These are phyloP conservation scores for Anguilla anguilla DNA, from an alignment of 2,797 vertebrate genomes.

Conservation along the genomic window DNA sequence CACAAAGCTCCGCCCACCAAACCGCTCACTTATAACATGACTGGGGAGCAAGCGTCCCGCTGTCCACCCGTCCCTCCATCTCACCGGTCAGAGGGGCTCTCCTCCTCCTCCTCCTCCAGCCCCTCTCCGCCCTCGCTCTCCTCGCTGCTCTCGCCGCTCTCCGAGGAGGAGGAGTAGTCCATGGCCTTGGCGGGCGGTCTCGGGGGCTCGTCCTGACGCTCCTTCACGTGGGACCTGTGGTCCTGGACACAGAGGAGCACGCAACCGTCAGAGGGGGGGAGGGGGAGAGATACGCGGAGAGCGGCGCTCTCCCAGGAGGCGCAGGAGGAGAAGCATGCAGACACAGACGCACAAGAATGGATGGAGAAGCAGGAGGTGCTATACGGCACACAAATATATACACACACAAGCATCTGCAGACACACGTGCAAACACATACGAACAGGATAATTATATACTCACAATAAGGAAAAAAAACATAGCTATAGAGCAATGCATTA, in stretches of 20 bases:
- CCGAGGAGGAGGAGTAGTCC: slow-evolving; percentile 91
- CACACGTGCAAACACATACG: not conserved
- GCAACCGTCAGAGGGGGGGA: not conserved
- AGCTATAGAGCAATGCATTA: no score
- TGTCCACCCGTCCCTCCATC: slow-evolving; percentile 36
- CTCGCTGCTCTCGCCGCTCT: slow-evolving; percentile 90
- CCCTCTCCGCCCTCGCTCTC: slow-evolving; percentile 87
- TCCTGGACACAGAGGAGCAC: slow-evolving; percentile 66
- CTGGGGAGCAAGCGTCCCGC: not conserved
- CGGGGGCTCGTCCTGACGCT: slow-evolving; percentile 84
- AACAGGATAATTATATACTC: no score
- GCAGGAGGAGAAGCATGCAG: not conserved
- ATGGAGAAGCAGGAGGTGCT: not conserved
- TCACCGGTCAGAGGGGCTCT: slow-evolving; percentile 82
- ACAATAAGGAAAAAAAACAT: no score
- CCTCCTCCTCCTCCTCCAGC: slow-evolving; percentile 72
- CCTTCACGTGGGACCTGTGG: slow-evolving; percentile 82
- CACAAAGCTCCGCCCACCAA: not conserved
- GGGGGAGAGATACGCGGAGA: not conserved
- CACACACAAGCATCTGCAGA: not conserved
- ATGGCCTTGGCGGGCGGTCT: slow-evolving; percentile 89
- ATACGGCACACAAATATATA: slow-evolving; percentile 18
- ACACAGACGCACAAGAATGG: not conserved
- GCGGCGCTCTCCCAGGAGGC: not conserved
- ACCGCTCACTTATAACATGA: no score